A percentile compares a stretch with the other conserved stretches of the same genome.
Conservation (phyloP, 2,797 vertebrate species). For the Syngnathus rostellatus region DNA sequence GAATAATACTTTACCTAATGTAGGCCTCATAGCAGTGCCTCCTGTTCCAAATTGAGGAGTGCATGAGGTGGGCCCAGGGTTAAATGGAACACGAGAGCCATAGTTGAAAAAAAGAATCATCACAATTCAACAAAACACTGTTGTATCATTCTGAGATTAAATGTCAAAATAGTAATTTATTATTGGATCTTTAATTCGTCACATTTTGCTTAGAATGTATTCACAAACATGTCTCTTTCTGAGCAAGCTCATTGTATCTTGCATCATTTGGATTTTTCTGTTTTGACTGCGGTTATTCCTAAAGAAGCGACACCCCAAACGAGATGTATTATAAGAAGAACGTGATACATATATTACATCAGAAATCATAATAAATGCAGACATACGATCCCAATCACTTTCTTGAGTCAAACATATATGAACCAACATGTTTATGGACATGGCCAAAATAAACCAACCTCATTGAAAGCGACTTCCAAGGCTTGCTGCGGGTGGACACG, state of each 20-base stretch:
- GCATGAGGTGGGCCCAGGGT: constrained; percentile 10
- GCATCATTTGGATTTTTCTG: too few species aligned
- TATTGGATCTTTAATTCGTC: not conserved
- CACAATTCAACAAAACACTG: not conserved
- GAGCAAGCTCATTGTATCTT: too few species aligned
- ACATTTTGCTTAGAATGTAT: not conserved
- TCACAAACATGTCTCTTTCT: too few species aligned
- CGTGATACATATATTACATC: too few species aligned
- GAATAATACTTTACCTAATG: constrained; percentile 72
- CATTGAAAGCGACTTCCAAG: constrained; percentile 72
- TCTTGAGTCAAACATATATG: not conserved
- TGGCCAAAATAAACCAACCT: constrained; percentile 62
- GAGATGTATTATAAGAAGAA: too few species aligned
- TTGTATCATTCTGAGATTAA: not conserved
- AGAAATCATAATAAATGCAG: not conserved
- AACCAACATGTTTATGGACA: not conserved
- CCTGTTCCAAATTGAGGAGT: constrained; percentile 64
- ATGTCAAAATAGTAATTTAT: too few species aligned
- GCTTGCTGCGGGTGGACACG: constrained; percentile 59
- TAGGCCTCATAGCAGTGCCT: constrained; percentile 90
- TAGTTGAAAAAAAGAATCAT: constrained; percentile 8
- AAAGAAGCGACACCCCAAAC: too few species aligned
- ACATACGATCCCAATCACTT: not conserved
- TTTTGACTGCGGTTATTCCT: too few species aligned
- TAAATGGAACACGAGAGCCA: constrained; percentile 18